These are phyloP conservation scores for Buceros bicornis DNA, from an alignment of 2,797 vertebrate species.

Conservation along the genomic window DNA sequence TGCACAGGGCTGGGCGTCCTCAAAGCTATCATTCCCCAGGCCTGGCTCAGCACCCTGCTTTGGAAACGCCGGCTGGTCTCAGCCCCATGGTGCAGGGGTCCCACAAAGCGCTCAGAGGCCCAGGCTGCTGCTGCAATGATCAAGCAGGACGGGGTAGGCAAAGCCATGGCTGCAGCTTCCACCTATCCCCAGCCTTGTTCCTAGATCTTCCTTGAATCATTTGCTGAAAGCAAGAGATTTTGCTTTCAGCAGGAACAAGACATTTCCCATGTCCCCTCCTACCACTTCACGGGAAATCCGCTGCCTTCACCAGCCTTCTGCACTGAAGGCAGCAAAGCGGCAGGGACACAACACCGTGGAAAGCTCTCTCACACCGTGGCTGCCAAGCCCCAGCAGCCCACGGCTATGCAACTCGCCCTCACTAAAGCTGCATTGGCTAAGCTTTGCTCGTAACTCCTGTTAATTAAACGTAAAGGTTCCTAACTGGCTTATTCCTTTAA, in stretches of 20 bases:
- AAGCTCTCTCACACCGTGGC: background rate
- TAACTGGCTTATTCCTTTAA: background rate
- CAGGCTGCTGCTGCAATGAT: background rate
- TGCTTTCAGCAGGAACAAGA: background rate
- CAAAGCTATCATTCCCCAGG: accelerated
- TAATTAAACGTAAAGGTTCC: background rate
- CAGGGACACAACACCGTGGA: background rate
- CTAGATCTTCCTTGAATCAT: background rate
- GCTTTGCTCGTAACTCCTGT: background rate
- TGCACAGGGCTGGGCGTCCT: background rate
- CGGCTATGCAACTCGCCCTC: background rate
- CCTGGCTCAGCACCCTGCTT: background rate
- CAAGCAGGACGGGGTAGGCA: background rate
- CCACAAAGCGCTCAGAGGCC: background rate
- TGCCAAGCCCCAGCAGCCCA: background rate
- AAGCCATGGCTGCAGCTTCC: background rate
- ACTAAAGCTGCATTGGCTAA: background rate
- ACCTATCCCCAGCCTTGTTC: background rate
- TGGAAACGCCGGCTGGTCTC: background rate
- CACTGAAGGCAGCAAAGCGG: background rate
- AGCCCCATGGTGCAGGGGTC: background rate
- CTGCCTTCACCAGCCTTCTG: background rate
- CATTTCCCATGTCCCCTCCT: background rate
- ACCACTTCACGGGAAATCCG: background rate
- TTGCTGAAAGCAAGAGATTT: background rate